Evolutionary conservation across 2,888 invertebrate genomes (phyloP), one percentile per base, ranked within the genome.

Genomic region (Agrochola litura): DNA sequence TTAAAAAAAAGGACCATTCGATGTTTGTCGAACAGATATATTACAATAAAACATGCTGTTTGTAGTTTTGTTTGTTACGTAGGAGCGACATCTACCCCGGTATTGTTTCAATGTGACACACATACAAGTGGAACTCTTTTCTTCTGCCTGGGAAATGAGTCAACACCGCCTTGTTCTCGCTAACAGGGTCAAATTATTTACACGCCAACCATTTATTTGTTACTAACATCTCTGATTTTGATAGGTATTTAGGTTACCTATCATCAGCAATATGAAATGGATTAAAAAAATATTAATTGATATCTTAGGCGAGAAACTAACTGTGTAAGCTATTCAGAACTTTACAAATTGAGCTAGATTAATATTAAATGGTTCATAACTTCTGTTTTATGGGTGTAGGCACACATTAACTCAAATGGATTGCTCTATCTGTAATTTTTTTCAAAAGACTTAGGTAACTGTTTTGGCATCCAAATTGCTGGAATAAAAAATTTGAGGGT

Each of bases 71-170:
- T 75, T 46, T 79, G 84, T 84, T 68, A 79, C 73, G 69, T 71
- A 77, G 82, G 61, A 77, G 78, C 82, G 86, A 86, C 81, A 82
- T 60, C 49, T 75, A 73, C 76, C 81, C 79, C 76, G 78, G 92
- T 93, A 95, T 95, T 95, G 95, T 95, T 92, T 69, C 69, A 72
- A 82, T 79, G 88, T 89, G 88, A 85, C 91, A 90, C 86, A 88
- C 88, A 91, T 92, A 87, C 89, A 94, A 93, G 92, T 93, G 82
- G 94, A 90, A 88, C 93, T 93, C 86, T 91, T 95, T 95, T 95
- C 94, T 95, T 95, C 93, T 87, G 89, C 94, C 91, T 95, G 95
- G 93, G 95, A 95, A 95, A 93, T 93, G 90, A 94, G 86, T 81
- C 86, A 86, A 84, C 88, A 86, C 85, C 74, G 82, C 83, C 80